These are phyloP conservation scores for Syngnathus rostellatus DNA, from an alignment of 2,797 vertebrate species.

Conservation along the genomic window DNA sequence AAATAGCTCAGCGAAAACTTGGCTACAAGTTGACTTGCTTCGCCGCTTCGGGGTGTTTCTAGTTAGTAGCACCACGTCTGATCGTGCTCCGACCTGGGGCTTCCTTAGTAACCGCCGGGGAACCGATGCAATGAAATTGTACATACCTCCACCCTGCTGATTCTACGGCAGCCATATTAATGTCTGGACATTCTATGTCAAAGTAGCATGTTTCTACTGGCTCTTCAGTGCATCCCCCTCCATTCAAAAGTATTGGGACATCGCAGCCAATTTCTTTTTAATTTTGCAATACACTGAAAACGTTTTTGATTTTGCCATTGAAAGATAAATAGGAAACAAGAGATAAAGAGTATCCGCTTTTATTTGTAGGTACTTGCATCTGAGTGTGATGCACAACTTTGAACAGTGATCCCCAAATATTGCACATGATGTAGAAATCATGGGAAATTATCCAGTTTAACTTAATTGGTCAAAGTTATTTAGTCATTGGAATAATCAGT, in stretches of 20 bases:
- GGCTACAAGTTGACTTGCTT: conserved; percentile 41
- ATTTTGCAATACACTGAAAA: too few species aligned
- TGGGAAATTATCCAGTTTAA: too few species aligned
- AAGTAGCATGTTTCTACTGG: conserved; percentile 13
- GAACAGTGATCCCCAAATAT: too few species aligned
- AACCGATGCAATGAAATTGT: conserved; percentile 13
- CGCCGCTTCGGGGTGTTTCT: not conserved
- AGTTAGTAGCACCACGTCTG: conserved; percentile 15
- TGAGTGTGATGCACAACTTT: too few species aligned
- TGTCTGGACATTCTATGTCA: conserved; percentile 19
- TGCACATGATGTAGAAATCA: too few species aligned
- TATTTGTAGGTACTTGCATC: too few species aligned
- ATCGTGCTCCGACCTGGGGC: conserved; percentile 29
- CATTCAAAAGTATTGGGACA: not conserved
- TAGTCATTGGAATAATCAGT: too few species aligned
- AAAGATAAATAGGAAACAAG: too few species aligned
- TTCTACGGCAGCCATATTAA: conserved; percentile 43
- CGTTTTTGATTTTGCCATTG: too few species aligned
- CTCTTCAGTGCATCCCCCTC: not conserved
- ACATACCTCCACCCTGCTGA: conserved; percentile 12
- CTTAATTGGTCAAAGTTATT: too few species aligned
- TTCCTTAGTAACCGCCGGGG: conserved; percentile 39
- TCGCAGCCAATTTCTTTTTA: too few species aligned
- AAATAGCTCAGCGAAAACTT: conserved; percentile 35
- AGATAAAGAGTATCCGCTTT: too few species aligned